phyloP scores from a whole-genome alignment of 2,797 vertebrate species.

The Threskiornis aethiopicus region DNA sequence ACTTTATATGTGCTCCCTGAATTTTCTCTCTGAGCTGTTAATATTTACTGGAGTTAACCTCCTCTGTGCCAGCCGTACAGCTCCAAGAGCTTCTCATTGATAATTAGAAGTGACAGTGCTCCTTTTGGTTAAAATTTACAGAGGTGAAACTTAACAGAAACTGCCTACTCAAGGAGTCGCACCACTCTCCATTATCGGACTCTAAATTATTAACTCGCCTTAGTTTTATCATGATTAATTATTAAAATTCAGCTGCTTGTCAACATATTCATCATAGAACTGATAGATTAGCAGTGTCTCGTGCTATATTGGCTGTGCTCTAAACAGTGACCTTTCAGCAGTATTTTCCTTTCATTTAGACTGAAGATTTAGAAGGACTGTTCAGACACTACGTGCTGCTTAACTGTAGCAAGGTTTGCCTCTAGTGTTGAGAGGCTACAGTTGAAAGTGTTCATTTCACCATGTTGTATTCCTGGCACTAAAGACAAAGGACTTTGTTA shows the following conservation, averaged over 20 bases:
- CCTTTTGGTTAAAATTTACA: conserved; percentile 65
- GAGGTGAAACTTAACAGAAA: conserved; percentile 55
- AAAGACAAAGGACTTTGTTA: background rate
- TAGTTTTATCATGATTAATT: conserved; percentile 74
- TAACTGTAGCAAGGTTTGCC: background rate
- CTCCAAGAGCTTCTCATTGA: background rate
- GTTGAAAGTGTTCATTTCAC: background rate
- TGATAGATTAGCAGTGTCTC: conserved; percentile 51
- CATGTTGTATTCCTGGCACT: background rate
- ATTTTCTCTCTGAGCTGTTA: background rate
- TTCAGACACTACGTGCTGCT: background rate
- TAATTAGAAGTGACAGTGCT: conserved; percentile 45
- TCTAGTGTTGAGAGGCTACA: background rate
- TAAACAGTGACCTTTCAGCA: conserved; percentile 60
- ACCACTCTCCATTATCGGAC: conserved; percentile 57
- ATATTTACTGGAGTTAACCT: background rate
- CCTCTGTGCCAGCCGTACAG: background rate
- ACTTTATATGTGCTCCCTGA: background rate
- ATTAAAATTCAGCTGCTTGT: conserved; percentile 71
- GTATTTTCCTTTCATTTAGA: conserved; percentile 16
- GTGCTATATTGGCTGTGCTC: conserved; percentile 26
- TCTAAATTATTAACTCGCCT: conserved; percentile 64
- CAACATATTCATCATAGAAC: conserved; percentile 60
- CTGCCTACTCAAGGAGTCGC: background rate
- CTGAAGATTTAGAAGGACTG: background rate